phyloP scores from a whole-genome alignment of 2,888 invertebrate genomes.

The Cryptus armator region DNA sequence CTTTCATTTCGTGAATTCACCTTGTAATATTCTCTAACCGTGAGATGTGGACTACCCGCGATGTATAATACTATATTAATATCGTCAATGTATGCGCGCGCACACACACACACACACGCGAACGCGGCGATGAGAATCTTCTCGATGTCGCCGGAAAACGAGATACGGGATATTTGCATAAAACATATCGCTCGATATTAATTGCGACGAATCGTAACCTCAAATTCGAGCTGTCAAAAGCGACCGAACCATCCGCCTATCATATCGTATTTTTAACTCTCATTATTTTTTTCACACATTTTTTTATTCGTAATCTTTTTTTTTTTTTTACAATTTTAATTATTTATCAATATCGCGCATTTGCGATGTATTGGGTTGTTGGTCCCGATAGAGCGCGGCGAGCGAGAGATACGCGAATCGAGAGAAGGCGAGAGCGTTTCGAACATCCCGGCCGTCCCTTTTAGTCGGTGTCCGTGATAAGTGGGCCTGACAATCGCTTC shows the following conservation, averaged over 20 bases:
- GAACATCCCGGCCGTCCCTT: constrained; percentile 46
- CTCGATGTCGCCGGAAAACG: background rate
- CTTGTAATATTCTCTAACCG: constrained; percentile 33
- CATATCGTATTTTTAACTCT: no score
- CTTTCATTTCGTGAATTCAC: constrained; percentile 50
- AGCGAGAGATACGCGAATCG: background rate
- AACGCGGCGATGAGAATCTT: no score
- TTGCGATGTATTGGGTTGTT: background rate
- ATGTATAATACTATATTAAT: constrained; percentile 23
- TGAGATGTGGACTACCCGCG: constrained; percentile 19
- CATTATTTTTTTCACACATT: no score
- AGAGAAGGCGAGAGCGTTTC: constrained; percentile 24
- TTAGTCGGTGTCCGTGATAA: constrained; percentile 58
- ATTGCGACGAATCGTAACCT: background rate
- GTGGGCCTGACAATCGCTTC: constrained; percentile 64
- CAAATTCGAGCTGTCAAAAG: no score
- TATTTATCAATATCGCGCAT: background rate
- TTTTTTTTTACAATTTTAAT: background rate
- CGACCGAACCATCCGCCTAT: no score
- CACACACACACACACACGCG: background rate
- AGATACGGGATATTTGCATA: background rate
- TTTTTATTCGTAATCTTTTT: no score
- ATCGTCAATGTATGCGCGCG: background rate
- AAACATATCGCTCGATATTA: background rate
- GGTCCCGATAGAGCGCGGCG: background rate